phyloP scores from a whole-genome alignment of 2,797 vertebrate genomes.

The Helostoma temminkii region DNA sequence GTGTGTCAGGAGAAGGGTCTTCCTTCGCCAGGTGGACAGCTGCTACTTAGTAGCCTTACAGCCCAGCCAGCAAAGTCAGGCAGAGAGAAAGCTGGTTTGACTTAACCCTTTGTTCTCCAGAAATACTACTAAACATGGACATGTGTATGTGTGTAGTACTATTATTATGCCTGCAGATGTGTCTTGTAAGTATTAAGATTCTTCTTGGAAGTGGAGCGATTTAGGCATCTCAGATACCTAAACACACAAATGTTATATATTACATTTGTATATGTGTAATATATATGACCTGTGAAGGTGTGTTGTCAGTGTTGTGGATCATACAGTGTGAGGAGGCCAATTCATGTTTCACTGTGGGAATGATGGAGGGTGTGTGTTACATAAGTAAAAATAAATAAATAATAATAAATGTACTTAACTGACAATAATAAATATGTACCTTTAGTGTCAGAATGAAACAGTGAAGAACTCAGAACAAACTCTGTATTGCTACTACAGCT shows the following conservation, averaged over 20 bases:
- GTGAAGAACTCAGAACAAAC: no score
- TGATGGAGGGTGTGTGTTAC: no score
- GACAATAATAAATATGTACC: no score
- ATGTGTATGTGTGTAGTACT: constrained; percentile 6
- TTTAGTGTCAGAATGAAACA: no score
- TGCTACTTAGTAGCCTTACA: constrained; percentile 89
- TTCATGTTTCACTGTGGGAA: no score
- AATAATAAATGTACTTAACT: no score
- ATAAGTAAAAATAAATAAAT: no score
- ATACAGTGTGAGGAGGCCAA: no score
- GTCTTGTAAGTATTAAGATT: constrained; percentile 25
- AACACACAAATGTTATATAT: not conserved
- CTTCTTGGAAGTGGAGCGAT: no score
- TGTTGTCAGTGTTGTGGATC: not conserved
- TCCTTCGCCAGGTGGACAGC: constrained; percentile 94
- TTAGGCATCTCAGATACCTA: not conserved
- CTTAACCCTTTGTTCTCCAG: constrained; percentile 83
- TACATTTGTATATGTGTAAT: not conserved
- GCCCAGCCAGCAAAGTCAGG: constrained; percentile 86
- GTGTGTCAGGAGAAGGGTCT: constrained; percentile 77
- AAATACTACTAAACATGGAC: constrained; percentile 40
- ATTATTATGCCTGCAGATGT: constrained; percentile 20
- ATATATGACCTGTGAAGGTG: not conserved
- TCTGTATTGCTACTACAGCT: no score
- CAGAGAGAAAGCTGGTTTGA: constrained; percentile 58